Conservation (phyloP, 2,888 invertebrate species). For the Agrilus cyanescens region DNA sequence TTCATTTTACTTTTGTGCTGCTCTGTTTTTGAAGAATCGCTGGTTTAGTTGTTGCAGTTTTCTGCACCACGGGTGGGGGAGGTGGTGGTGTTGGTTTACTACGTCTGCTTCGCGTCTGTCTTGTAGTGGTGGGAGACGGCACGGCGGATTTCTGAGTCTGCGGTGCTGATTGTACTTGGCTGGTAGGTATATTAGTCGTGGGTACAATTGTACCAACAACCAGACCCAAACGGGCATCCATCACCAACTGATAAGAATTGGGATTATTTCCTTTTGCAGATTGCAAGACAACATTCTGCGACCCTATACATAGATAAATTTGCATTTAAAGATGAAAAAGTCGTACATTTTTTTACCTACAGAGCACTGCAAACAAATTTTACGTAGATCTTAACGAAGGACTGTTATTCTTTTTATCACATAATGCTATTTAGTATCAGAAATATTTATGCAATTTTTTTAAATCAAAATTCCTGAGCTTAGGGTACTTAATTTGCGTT, state of each 20-base stretch:
- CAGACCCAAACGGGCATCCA: conserved; percentile 40
- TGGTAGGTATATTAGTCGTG: conserved; percentile 4
- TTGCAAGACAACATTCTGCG: conserved; percentile 15
- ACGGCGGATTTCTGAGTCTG: conserved; percentile 4
- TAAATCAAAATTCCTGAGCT: too few species aligned
- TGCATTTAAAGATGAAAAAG: too few species aligned
- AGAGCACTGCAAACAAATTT: too few species aligned
- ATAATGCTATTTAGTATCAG: too few species aligned
- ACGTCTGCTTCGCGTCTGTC: conserved; percentile 2
- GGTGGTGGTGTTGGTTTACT: conserved; percentile 8
- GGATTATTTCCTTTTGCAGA: conserved; percentile 10
- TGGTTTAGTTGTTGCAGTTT: conserved; percentile 5
- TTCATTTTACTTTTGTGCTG: background rate
- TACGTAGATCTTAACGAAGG: too few species aligned
- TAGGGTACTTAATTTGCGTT: too few species aligned
- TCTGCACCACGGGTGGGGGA: conserved; percentile 4
- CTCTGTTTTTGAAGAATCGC: conserved; percentile 1
- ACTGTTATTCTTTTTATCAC: too few species aligned
- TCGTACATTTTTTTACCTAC: too few species aligned
- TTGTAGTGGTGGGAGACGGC: conserved; percentile 12
- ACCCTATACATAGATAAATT: background rate
- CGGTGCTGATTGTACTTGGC: background rate
- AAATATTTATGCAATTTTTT: too few species aligned
- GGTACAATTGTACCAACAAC: conserved; percentile 35
- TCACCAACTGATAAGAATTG: conserved; percentile 35